Conservation (phyloP, 2,113 vertebrate genomes). For the Psittacula cyanocephala region DNA sequence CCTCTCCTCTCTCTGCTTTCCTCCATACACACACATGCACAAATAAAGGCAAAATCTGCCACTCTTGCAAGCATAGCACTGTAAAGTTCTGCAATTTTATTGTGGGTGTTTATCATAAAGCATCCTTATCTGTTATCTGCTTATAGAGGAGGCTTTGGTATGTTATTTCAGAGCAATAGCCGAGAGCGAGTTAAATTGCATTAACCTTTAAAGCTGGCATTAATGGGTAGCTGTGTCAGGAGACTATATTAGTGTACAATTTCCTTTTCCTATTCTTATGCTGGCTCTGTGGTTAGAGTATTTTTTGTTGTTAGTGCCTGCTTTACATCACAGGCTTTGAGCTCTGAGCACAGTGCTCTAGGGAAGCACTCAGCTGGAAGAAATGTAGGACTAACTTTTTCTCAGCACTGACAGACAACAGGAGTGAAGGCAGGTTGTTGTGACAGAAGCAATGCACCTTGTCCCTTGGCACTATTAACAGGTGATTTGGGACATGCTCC, state of each 20-base stretch:
- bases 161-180: constrained; percentile 66
- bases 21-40: background rate
- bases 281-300: background rate
- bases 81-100: constrained; percentile 53
- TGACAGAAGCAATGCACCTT: background rate
- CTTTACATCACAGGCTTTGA: background rate
- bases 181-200: constrained; percentile 63
- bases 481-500: background rate
- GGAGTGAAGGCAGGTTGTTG: background rate
- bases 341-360: background rate
- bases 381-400: background rate
- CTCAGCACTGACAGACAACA: fast-evolving
- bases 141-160: constrained; percentile 37
- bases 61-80: constrained; percentile 32
- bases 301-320: background rate
- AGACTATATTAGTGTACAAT: constrained; percentile 45
- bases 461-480: background rate
- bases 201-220: constrained; percentile 72
- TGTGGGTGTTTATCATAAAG: constrained; percentile 61
- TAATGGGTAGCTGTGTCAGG: constrained; percentile 56
- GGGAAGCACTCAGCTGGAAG: background rate
- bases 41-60: constrained; percentile 50
- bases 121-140: constrained; percentile 61
- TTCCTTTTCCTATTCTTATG: constrained; percentile 36
- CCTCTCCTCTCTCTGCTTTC: background rate